These are phyloP conservation scores for Perithous albicinctus DNA, from an alignment of 2,888 invertebrate genomes.

Conservation along the genomic window DNA sequence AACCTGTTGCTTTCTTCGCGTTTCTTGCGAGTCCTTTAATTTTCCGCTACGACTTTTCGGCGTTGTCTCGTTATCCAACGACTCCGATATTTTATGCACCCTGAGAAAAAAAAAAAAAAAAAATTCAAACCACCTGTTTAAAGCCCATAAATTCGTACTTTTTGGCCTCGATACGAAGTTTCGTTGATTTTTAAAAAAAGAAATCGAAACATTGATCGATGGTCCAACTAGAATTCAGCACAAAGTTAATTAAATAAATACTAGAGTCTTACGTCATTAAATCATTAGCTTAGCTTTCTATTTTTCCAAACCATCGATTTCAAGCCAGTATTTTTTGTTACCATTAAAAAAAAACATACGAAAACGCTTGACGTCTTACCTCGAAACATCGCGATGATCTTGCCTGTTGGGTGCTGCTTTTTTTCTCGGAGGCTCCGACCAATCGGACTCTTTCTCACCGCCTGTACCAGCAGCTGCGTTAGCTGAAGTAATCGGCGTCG, in stretches of 20 bases:
- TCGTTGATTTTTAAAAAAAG: background rate
- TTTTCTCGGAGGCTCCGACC: constrained; percentile 79
- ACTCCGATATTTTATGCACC: constrained; percentile 76
- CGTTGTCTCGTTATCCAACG: constrained; percentile 77
- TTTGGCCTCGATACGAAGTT: background rate
- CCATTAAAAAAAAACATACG: constrained; percentile 1
- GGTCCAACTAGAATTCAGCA: background rate
- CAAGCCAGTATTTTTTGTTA: constrained; percentile 46
- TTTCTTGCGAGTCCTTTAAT: constrained; percentile 85
- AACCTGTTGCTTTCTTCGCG: constrained; percentile 86
- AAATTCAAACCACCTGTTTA: constrained; percentile 50
- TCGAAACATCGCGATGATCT: constrained; percentile 77
- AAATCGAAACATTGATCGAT: background rate
- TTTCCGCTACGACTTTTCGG: constrained; percentile 82
- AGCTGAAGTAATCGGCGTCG: constrained; percentile 56
- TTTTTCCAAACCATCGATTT: no score
- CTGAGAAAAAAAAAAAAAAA: constrained; percentile 72
- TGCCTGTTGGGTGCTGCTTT: constrained; percentile 78
- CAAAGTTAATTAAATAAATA: constrained; percentile 4
- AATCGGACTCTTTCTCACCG: constrained; percentile 74
- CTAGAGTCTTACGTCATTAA: no score
- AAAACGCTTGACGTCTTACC: constrained; percentile 70
- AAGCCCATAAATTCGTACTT: constrained; percentile 22
- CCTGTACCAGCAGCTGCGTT: constrained; percentile 50
- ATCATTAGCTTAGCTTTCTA: no score